Conservation (phyloP, 1,140 invertebrate species). For the Bombus terrestris region DNA sequence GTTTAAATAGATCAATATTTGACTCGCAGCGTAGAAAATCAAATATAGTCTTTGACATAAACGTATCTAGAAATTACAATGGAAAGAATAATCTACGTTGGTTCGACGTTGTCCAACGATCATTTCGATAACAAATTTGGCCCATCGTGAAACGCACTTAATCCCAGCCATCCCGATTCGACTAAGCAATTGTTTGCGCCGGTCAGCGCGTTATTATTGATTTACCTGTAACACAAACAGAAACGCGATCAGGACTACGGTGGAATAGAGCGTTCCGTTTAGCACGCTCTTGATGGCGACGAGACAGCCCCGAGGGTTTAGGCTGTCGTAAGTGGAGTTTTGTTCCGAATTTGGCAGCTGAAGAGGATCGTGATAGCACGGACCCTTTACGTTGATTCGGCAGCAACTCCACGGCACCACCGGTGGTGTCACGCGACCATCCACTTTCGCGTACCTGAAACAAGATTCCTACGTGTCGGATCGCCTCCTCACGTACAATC, state of each 20-base stretch:
- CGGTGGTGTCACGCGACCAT: conserved; percentile 62
- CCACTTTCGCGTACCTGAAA: conserved; percentile 58
- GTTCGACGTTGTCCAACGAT: neutral
- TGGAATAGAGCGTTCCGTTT: conserved; percentile 59
- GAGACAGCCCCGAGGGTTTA: conserved; percentile 60
- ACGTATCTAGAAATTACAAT: neutral
- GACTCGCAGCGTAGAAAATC: neutral
- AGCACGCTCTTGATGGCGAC: conserved; percentile 50
- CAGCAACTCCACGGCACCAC: conserved; percentile 61
- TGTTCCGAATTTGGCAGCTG: conserved; percentile 65
- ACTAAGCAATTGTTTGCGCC: neutral
- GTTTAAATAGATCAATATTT: neutral
- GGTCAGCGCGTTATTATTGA: conserved; percentile 26
- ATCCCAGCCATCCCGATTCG: neutral
- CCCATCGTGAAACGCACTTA: too few species aligned
- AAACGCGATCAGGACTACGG: conserved; percentile 49
- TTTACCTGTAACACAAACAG: conserved; percentile 61
- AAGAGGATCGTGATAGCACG: conserved; percentile 66
- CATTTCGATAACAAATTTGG: neutral
- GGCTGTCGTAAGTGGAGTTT: conserved; percentile 66
- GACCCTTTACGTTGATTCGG: conserved; percentile 61
- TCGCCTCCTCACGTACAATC: conserved; percentile 46
- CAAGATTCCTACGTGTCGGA: conserved; percentile 47
- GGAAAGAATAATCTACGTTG: neutral
- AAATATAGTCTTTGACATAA: neutral